Conservation (phyloP, 1,140 invertebrate species). For the Cataglyphis hispanica region DNA sequence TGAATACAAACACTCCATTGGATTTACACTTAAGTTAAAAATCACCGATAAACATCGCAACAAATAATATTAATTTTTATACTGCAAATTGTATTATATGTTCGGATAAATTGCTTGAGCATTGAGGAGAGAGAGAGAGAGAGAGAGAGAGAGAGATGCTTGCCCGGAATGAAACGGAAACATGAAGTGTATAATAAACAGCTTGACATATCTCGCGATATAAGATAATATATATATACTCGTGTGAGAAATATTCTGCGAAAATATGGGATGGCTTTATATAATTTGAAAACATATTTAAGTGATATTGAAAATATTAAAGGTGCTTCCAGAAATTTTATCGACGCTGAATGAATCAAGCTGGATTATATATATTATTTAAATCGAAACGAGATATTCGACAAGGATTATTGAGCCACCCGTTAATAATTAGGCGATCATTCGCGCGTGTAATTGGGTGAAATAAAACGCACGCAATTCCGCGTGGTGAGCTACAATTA, state of each 20-base stretch:
- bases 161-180: background rate
- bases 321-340: background rate
- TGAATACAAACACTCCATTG: background rate
- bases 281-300: background rate
- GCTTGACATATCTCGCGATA: background rate
- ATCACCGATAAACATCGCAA: background rate
- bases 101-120: background rate
- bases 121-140: background rate
- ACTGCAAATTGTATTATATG: background rate
- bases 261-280: background rate
- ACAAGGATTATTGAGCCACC: background rate
- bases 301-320: background rate
- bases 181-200: background rate
- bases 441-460: constrained; percentile 41
- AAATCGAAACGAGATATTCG: background rate
- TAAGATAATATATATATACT: background rate
- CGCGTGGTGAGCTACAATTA: constrained; percentile 26
- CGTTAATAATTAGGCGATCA: constrained; percentile 45
- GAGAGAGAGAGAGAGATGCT: background rate
- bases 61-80: background rate
- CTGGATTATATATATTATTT: background rate
- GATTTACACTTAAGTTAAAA: background rate
- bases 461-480: constrained; percentile 29
- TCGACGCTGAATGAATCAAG: background rate
- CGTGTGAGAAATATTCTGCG: background rate